Percentiles rank a stretch among this genome's conserved stretches.
Evolutionary conservation across 1,140 invertebrate species (phyloP).

Genomic region (Ceratitis capitata): DNA sequence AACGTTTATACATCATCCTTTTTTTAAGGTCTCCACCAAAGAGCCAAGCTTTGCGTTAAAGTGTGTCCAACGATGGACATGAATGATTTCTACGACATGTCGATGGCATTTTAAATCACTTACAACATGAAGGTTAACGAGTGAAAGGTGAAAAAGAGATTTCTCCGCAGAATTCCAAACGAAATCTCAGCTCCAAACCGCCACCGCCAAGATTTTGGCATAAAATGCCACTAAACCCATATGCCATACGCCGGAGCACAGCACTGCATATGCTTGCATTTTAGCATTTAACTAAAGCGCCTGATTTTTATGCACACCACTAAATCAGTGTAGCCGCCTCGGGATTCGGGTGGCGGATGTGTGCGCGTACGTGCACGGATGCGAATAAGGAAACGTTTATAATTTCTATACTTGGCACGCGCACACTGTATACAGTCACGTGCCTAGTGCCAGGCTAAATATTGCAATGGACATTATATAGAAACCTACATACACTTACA

Average conservation of each 20-base stretch:
- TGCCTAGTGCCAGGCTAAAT: slow-evolving; percentile 12
- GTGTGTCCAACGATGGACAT: neutral
- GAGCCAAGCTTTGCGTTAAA: neutral
- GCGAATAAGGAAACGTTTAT: slow-evolving; percentile 25
- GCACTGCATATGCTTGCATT: neutral
- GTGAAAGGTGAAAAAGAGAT: neutral
- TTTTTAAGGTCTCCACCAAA: neutral
- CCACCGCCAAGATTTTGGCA: neutral
- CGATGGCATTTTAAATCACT: neutral
- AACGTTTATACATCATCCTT: neutral
- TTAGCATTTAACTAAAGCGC: neutral
- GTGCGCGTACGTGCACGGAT: slow-evolving; percentile 13
- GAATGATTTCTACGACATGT: neutral
- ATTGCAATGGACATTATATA: neutral
- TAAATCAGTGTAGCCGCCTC: slow-evolving; percentile 3
- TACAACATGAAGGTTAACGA: neutral
- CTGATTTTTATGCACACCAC: neutral
- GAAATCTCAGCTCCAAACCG: neutral
- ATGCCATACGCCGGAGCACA: too few species aligned
- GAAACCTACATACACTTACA: neutral
- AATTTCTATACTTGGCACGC: slow-evolving; percentile 33
- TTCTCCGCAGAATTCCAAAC: neutral
- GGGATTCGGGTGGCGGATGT: neutral
- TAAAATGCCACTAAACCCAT: neutral
- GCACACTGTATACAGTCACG: neutral